A percentile compares a stretch with the other conserved stretches of the same genome.
phyloP scores from a whole-genome alignment of 2,888 invertebrate species.

The Leucophora obtusa region DNA sequence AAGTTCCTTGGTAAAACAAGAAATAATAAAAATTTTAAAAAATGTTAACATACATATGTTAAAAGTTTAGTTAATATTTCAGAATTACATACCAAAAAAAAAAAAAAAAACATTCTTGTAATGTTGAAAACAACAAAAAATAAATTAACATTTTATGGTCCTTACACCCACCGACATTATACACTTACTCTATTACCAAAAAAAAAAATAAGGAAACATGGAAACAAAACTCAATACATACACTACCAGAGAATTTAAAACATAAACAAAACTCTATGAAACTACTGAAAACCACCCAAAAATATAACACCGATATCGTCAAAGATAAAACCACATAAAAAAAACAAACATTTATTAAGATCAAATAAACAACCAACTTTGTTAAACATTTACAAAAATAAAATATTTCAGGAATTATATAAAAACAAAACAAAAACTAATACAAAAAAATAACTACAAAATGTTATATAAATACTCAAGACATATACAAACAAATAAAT shows the following conservation, averaged over 20 bases:
- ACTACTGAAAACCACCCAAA: background rate
- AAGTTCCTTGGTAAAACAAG: constrained; percentile 1
- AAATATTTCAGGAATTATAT: constrained; percentile 54
- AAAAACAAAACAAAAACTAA: constrained; percentile 31
- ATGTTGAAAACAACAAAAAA: constrained; percentile 15
- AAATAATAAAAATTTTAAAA: constrained; percentile 13
- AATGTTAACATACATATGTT: constrained; percentile 27
- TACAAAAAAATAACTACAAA: constrained; percentile 49
- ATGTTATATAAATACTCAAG: constrained; percentile 39
- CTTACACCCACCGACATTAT: constrained; percentile 63
- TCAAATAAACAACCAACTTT: constrained; percentile 45
- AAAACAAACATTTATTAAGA: background rate
- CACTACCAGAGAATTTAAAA: background rate
- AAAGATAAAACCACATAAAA: constrained; percentile 16
- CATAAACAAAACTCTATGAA: background rate
- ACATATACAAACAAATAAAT: constrained; percentile 19
- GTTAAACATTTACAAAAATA: constrained; percentile 58
- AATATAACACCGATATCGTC: constrained; percentile 24
- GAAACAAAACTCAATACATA: constrained; percentile 6
- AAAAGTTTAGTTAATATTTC: constrained; percentile 21
- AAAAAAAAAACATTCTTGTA: too few species aligned
- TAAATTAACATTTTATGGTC: constrained; percentile 25
- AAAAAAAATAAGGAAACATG: background rate
- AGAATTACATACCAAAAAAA: constrained; percentile 12
- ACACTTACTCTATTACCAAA: constrained; percentile 41